A percentile compares a stretch with the other conserved stretches of the same genome.
These are phyloP conservation scores for Lagocephalus sceleratus DNA, from an alignment of 2,797 vertebrate genomes.

Conservation along the genomic window DNA sequence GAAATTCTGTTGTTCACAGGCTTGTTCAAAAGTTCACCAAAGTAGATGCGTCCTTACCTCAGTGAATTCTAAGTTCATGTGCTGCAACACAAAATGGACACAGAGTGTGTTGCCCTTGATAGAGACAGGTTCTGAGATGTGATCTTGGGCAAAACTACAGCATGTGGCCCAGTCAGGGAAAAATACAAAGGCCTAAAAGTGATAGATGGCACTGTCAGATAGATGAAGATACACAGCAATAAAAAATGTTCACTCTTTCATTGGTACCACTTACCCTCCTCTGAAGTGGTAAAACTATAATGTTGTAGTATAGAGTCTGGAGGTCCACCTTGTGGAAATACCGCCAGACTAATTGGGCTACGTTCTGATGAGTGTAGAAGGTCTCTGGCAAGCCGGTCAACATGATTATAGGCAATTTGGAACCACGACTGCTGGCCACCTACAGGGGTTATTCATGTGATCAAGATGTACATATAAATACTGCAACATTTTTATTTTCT, in stretches of 20 bases:
- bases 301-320: conserved; percentile 35
- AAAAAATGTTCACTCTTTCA: not conserved
- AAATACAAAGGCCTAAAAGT: conserved; percentile 47
- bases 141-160: conserved; percentile 12
- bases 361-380: conserved; percentile 71
- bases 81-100: conserved; percentile 31
- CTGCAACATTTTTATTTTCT: not conserved
- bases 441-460: conserved; percentile 2
- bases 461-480: not conserved
- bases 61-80: conserved; percentile 1
- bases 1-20: not conserved
- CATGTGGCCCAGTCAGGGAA: conserved; percentile 24
- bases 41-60: conserved; percentile 44
- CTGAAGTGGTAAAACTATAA: conserved; percentile 48
- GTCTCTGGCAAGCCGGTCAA: conserved; percentile 80
- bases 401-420: conserved; percentile 51
- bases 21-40: not conserved
- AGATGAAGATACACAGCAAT: not conserved
- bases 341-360: conserved; percentile 74
- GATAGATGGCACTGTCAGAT: not conserved
- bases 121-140: not conserved
- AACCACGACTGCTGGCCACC: not conserved
- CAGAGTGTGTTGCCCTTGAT: rapidly evolving
- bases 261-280: conserved; percentile 46
- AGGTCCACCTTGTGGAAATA: conserved; percentile 64